phyloP scores from a whole-genome alignment of 2,797 vertebrate genomes.

The Todus mexicanus region DNA sequence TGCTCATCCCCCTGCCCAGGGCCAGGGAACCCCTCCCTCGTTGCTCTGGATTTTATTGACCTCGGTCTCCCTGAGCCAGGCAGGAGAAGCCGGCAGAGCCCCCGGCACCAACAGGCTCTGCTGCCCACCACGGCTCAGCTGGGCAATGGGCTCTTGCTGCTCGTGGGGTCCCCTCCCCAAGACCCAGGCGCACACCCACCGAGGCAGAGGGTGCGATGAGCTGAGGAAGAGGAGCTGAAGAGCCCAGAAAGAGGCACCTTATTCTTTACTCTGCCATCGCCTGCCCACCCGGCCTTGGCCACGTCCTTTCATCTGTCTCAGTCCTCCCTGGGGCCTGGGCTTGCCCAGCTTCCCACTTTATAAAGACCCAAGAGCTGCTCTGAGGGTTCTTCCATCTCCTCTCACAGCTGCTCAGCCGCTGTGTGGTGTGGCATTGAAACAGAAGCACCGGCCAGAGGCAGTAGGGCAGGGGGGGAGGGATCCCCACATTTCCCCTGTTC shows the following conservation, averaged over 20 bases:
- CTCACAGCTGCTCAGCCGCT: not conserved
- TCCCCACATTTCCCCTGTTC: not conserved
- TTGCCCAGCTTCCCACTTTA: not conserved
- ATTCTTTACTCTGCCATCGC: not conserved
- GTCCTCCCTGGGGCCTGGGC: rapidly evolving
- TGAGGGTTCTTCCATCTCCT: not conserved
- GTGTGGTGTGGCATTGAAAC: rapidly evolving
- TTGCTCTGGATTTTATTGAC: rapidly evolving
- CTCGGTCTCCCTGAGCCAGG: not conserved
- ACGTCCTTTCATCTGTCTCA: not conserved
- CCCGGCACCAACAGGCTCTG: not conserved
- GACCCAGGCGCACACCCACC: not conserved
- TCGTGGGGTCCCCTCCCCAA: not conserved
- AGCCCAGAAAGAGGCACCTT: too few relatives aligned
- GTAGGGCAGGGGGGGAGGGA: too few relatives aligned
- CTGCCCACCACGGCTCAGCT: not conserved
- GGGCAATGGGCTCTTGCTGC: not conserved
- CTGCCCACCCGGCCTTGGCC: not conserved
- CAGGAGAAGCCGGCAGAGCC: not conserved
- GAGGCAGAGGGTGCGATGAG: not conserved
- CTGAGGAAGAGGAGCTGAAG: not conserved
- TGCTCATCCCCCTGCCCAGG: not conserved
- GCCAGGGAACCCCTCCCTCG: not conserved
- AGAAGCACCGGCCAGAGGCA: not conserved
- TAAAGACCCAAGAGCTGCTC: not conserved